Percentiles rank a stretch among this genome's conserved stretches.
Evolutionary conservation across 2,888 invertebrate genomes (phyloP).

Genomic region (Andrena marginata): DNA sequence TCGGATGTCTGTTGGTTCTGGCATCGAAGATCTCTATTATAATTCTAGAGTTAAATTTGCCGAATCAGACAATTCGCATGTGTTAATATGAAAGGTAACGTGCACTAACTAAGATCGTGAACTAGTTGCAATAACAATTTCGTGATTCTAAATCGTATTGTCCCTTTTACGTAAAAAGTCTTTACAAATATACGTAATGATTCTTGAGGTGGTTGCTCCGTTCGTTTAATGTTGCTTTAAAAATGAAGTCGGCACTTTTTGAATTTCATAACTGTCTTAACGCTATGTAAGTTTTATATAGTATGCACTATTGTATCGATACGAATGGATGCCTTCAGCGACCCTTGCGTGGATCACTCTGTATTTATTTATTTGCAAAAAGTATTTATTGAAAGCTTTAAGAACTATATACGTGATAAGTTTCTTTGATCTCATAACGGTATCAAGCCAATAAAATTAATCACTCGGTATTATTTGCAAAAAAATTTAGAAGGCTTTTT

Average conservation of each 20-base stretch:
- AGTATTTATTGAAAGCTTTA: slow-evolving; percentile 33
- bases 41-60: slow-evolving; percentile 81
- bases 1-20: slow-evolving; percentile 81
- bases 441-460: slow-evolving; percentile 15
- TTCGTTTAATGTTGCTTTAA: slow-evolving; percentile 8
- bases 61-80: slow-evolving; percentile 79
- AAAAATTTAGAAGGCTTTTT: slow-evolving; percentile 28
- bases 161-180: slow-evolving; percentile 17
- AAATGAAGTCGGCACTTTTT: not conserved
- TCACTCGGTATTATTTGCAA: slow-evolving; percentile 19
- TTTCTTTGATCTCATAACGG: slow-evolving; percentile 46
- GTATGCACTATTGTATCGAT: not conserved
- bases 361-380: slow-evolving; percentile 23
- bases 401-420: slow-evolving; percentile 26
- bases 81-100: slow-evolving; percentile 77
- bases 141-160: slow-evolving; percentile 18
- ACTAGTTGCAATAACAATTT: slow-evolving; percentile 33
- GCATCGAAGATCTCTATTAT: slow-evolving; percentile 81
- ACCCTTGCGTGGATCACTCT: slow-evolving; percentile 23
- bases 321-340: slow-evolving; percentile 18
- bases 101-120: slow-evolving; percentile 30
- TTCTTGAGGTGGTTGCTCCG: slow-evolving; percentile 20
- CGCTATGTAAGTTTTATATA: slow-evolving; percentile 3
- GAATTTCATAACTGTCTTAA: not conserved
- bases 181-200: slow-evolving; percentile 25